Evolutionary conservation across 2,113 vertebrate species (phyloP).

Genomic region (Tichodroma muraria): DNA sequence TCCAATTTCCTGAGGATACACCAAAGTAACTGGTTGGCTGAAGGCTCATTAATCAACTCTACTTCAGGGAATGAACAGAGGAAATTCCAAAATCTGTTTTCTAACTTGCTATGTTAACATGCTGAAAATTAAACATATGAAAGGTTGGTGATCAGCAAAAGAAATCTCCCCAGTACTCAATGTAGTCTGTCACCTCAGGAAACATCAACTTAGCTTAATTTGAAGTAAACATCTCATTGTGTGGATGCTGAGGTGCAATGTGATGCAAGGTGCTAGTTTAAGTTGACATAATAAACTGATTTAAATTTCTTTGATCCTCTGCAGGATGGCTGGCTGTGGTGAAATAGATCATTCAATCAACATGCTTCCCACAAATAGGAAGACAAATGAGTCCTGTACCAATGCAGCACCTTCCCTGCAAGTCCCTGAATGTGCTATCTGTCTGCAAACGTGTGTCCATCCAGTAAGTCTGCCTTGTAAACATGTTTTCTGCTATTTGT

Average conservation of each 20-base stretch:
- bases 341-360: slow-evolving; percentile 83
- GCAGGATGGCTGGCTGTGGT: slow-evolving; percentile 89
- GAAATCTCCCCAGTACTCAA: not conserved
- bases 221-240: not conserved
- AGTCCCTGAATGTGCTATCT: slow-evolving; percentile 91
- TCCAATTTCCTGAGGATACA: not conserved
- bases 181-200: not conserved
- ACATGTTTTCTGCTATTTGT: slow-evolving; percentile 96
- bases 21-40: not conserved
- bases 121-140: not conserved
- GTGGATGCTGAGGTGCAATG: not conserved
- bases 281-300: not conserved
- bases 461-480: slow-evolving; percentile 92
- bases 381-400: slow-evolving; percentile 77
- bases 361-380: slow-evolving; percentile 78
- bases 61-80: not conserved
- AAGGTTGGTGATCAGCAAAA: not conserved
- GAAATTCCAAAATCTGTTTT: not conserved
- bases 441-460: slow-evolving; percentile 92
- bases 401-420: slow-evolving; percentile 76
- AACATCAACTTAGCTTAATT: not conserved
- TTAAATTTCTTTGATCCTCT: not conserved
- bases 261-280: not conserved
- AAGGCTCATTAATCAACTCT: not conserved
- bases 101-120: not conserved